Conservation (phyloP, 1,140 invertebrate species). For the Mamestra configurata region DNA sequence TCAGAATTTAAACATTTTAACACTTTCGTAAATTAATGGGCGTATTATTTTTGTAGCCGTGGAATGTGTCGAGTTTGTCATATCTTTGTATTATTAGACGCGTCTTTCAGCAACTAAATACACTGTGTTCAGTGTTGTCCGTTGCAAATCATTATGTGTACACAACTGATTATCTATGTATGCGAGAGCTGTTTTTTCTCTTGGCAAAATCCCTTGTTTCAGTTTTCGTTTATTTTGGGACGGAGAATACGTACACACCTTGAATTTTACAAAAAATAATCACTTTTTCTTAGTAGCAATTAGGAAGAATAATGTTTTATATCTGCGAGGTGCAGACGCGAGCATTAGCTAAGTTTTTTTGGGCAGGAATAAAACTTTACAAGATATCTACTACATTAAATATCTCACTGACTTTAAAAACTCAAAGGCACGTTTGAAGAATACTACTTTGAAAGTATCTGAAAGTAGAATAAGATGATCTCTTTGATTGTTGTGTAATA, state of each 20-base stretch:
- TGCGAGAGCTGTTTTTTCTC: slow-evolving; percentile 69
- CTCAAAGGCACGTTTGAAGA: not conserved
- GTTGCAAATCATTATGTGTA: slow-evolving; percentile 56
- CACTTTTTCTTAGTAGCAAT: slow-evolving; percentile 44
- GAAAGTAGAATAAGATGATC: slow-evolving; percentile 24
- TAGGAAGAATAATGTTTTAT: slow-evolving; percentile 41
- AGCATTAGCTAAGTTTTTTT: not conserved
- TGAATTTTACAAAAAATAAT: slow-evolving; percentile 37
- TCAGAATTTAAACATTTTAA: not conserved
- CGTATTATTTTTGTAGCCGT: slow-evolving; percentile 1
- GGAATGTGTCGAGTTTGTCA: slow-evolving; percentile 31
- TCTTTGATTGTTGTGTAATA: slow-evolving; percentile 40
- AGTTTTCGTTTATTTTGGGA: slow-evolving; percentile 71
- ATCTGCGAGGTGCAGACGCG: not conserved
- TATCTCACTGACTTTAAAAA: not conserved
- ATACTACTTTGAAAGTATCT: not conserved
- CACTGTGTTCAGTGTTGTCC: slow-evolving; percentile 52
- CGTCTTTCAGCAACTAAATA: slow-evolving; percentile 66
- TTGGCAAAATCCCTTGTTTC: slow-evolving; percentile 77
- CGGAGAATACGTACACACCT: slow-evolving; percentile 52
- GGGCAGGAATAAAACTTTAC: not conserved
- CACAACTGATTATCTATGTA: slow-evolving; percentile 58
- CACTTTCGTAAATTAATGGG: slow-evolving; percentile 25
- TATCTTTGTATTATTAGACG: slow-evolving; percentile 50
- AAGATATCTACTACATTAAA: not conserved